Conservation (phyloP, 2,797 vertebrate genomes). For the Enteromius viviparus region DNA sequence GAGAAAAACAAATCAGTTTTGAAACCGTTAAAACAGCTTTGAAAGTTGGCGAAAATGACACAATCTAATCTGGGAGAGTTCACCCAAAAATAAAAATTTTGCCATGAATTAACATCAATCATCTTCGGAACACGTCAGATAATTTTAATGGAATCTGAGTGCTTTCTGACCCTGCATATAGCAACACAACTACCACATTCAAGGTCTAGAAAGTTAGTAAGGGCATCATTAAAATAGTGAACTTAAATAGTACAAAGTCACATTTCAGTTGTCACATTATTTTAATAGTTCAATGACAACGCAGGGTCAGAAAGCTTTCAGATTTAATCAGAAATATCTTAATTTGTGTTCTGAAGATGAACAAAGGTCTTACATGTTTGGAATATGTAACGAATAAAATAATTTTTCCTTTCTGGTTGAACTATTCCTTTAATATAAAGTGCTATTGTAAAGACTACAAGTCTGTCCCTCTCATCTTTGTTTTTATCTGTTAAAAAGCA, state of each 20-base stretch:
- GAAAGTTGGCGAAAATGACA: neutral
- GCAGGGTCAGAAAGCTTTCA: neutral
- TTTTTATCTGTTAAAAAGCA: neutral
- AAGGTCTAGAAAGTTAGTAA: neutral
- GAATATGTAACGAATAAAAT: neutral
- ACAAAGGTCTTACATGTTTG: neutral
- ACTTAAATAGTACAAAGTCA: neutral
- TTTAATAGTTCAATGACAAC: too few species aligned
- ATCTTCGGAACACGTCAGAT: neutral
- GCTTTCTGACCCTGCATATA: neutral
- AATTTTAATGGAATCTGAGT: neutral
- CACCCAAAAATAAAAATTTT: neutral
- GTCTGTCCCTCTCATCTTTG: neutral
- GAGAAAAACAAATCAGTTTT: neutral
- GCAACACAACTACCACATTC: neutral
- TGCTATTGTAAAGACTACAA: neutral
- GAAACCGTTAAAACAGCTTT: too few species aligned
- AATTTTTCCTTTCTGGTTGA: neutral
- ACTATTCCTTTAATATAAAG: neutral
- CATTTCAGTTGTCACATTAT: too few species aligned
- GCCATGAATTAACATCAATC: neutral
- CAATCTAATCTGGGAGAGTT: neutral
- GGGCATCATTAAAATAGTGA: neutral
- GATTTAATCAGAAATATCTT: neutral
- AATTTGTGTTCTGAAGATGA: neutral